Evolutionary conservation across 2,888 invertebrate genomes (phyloP), one percentile per base, ranked within the genome.

Genomic region (Drosophila monieri): DNA sequence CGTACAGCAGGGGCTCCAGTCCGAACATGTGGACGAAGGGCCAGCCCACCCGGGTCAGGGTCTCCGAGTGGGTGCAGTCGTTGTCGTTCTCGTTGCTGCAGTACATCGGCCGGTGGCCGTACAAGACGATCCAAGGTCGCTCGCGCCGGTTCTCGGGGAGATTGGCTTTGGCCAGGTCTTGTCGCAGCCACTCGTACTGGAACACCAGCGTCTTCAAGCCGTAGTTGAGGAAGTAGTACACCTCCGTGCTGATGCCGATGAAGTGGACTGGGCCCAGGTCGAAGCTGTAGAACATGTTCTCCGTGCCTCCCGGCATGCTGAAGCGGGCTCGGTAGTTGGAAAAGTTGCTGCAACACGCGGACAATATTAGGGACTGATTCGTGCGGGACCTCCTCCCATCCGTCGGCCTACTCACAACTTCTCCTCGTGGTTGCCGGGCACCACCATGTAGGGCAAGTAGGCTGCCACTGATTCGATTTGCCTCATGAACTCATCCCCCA

Each of bases 401-500:
- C 35, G 6, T 4, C 1, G n/a, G 25, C 14, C 46, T 61, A 69
- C 90, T 90, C 88, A 96, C 96, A 96, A 97, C 76, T 93, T 94
- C 89, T 95, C 94, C 92, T 98, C 97, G 88, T 98, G 98, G 92
- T 98, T 98, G 55, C 98, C 98, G 5, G 97, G 95, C 78, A 97
- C 96, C 0, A 96, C 96, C 97, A 97, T 96, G 91, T 99, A 99
- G 0, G 98, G 98, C 76, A 98, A 92, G 90, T 95, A 95, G 21
- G 97, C 97, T n/a, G 98, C 98, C 43, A 98, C 93, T 1, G 96
- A 94, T 92, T 98, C 95, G 60, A 99, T 95, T 93, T 97, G 97
- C 6, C 95, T 93, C 98, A 99, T 97, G 92, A 98, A 99, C 90
- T 95, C 94, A 93, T 99, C 98, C 0, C 99, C 99, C 35, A 97